Percentiles rank a stretch among this genome's conserved stretches.
phyloP scores from a whole-genome alignment of 1,140 invertebrate genomes.

The Antheraea mylitta region DNA sequence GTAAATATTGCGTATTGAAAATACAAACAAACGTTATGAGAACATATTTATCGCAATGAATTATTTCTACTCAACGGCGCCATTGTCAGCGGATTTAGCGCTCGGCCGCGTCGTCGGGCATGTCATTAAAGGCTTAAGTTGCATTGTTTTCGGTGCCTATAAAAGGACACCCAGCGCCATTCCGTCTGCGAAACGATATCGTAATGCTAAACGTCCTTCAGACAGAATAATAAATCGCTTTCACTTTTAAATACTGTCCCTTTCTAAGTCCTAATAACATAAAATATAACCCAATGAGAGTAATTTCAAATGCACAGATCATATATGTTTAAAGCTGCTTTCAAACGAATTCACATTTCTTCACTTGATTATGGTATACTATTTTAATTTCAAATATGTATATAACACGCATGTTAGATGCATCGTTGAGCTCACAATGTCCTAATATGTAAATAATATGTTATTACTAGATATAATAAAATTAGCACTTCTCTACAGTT shows the following conservation, averaged over 20 bases:
- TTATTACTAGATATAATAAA: not conserved
- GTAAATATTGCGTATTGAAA: not conserved
- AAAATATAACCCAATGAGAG: not conserved
- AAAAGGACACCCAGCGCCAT: slow-evolving; percentile 32
- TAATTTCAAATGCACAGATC: not conserved
- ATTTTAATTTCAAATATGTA: no score
- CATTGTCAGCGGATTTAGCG: slow-evolving; percentile 37
- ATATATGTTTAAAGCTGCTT: not conserved
- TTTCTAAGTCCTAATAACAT: not conserved
- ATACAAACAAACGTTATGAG: slow-evolving; percentile 11
- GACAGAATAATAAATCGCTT: not conserved
- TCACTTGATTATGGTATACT: no score
- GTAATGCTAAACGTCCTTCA: slow-evolving; percentile 9
- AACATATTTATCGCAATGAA: slow-evolving; percentile 15
- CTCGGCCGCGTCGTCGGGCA: slow-evolving; percentile 20
- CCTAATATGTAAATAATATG: no score
- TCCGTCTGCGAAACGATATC: slow-evolving; percentile 29
- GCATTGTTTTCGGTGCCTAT: slow-evolving; percentile 25
- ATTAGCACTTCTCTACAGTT: not conserved
- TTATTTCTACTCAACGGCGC: slow-evolving; percentile 4
- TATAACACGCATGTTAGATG: no score
- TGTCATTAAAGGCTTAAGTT: slow-evolving; percentile 17
- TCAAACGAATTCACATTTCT: not conserved
- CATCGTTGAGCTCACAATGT: no score
- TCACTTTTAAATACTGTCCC: not conserved